Evolutionary conservation across 1,140 invertebrate genomes (phyloP), one percentile per base, ranked within the genome.

Genomic region (Zaprionus inermis): DNA sequence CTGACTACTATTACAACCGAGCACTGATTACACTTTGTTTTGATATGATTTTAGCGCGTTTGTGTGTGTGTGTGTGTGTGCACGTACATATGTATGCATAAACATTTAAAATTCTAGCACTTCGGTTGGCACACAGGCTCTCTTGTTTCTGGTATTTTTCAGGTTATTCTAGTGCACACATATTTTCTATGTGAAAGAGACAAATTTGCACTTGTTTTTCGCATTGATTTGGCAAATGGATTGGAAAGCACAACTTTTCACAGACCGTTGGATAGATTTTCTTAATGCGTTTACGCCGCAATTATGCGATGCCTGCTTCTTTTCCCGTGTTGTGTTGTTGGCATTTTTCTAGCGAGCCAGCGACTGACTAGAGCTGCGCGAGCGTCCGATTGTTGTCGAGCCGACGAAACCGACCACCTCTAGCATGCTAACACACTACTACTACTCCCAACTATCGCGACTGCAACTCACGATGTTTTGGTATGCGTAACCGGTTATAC

Each of bases 401-500:
- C 67, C 59, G 34, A 70, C 34, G 11, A 46, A 34, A 32, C 36
- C 38, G 66, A 11, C 58, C 72, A 74, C 18, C 65, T 41, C 72
- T 75, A 71, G 67, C 67, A 64, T 73, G 65, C 57, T 56, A 74
- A 70, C 58, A 70, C 3, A 3, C 3, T 4, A 28, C 24, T 28
- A 28, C 24, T 28, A 46, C 44, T 20, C 9, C 4, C 20, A 57
- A 74, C 66, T 74, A 74, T 73, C 65, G 71, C 55, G 38, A 2
- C 38, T 18, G 34, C 49, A 46, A 54, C 24, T 54, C 51, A 51
- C 65, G 65, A 70, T 75, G 72, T 71, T 75, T 72, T 66, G 70
- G 74, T 73, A 76, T 76, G 70, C 74, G 70, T 73, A 76, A 76
- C 74, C 70, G 74, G 74, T 76, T 71, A 75, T 71, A 75, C 44